Percentiles rank a stretch among this genome's conserved stretches.
Evolutionary conservation across 1,140 invertebrate species (phyloP).

Genomic region (Sitophilus oryzae): DNA sequence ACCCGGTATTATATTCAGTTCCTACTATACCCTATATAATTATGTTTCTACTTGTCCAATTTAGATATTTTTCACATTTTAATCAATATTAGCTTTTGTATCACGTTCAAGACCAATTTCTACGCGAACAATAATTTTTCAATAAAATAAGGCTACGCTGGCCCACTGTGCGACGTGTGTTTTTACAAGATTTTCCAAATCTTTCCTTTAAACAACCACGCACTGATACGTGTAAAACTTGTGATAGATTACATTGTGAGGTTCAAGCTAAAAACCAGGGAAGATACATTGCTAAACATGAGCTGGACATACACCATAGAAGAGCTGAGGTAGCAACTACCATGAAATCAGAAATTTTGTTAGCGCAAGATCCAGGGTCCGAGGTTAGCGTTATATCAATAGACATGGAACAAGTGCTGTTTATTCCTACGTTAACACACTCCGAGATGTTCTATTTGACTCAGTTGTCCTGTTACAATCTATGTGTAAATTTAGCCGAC

Average conservation of each 20-base stretch:
- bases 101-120: too few species aligned
- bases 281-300: neutral
- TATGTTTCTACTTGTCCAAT: too few species aligned
- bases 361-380: neutral
- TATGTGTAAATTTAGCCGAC: slow-evolving; percentile 4
- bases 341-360: slow-evolving; percentile 2
- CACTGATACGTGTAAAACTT: slow-evolving; percentile 6
- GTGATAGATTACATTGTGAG: neutral
- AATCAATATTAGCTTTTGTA: too few species aligned
- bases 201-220: slow-evolving; percentile 1
- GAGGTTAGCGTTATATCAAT: neutral
- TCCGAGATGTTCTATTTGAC: slow-evolving; percentile 11
- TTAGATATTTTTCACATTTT: too few species aligned
- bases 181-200: neutral
- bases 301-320: slow-evolving; percentile 4
- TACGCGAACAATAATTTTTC: too few species aligned
- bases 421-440: slow-evolving; percentile 7
- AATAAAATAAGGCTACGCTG: too few species aligned
- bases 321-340: slow-evolving; percentile 4
- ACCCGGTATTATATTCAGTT: too few species aligned
- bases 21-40: too few species aligned
- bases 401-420: slow-evolving; percentile 10
- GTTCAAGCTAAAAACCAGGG: too few species aligned
- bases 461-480: slow-evolving; percentile 10
- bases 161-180: too few species aligned